Evolutionary conservation across 2,797 vertebrate species (phyloP), one percentile per base, ranked within the genome.

Genomic region (Mormyrops attenuatus): DNA sequence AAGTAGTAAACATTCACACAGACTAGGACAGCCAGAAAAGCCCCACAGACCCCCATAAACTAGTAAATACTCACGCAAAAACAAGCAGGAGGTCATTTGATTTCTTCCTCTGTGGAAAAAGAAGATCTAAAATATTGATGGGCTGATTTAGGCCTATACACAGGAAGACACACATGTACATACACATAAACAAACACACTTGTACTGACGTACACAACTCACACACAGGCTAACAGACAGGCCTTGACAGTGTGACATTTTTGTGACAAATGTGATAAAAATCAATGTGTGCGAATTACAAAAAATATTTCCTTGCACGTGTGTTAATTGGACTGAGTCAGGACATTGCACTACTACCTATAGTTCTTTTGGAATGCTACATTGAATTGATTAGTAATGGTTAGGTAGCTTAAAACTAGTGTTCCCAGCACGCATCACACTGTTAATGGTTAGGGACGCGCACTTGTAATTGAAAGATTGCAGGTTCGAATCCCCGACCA

Each of bases 161-260:
- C 82, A 63, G 4, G 34, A 55, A 88, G 30, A 90, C 57, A 41
- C 55, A 80, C 77, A 90, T 9, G 47, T 20, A 86, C 55, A 60
- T 84, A 89, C 44, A 90, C 80, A 63, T 1, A 73, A 49, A 47
- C 55, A 77, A 34, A 44, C 47, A 34, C 80, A 49, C 80, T n/a
- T 7, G 17, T 38, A 50, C 41, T 50, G 17, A 50, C 82, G n/a
- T 50, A 85, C 44, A 47, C 17, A 47, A 85, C 82, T 50, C 47
- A 55, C 63, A 49, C 88, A 50, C 86, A 87, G 85, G 49, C 88
- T 84, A 63, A 82, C 85, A 60, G 17, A 77, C 15, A 77, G 26
- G 63, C 63, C 26, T 69, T 11, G 11, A 4, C 20, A 26, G 57
- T 60, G n/a, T 63, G 57, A 63, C 63, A 69, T 69, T 69, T 69